Conservation (phyloP, 2,888 invertebrate genomes). For the Merodon equestris region DNA sequence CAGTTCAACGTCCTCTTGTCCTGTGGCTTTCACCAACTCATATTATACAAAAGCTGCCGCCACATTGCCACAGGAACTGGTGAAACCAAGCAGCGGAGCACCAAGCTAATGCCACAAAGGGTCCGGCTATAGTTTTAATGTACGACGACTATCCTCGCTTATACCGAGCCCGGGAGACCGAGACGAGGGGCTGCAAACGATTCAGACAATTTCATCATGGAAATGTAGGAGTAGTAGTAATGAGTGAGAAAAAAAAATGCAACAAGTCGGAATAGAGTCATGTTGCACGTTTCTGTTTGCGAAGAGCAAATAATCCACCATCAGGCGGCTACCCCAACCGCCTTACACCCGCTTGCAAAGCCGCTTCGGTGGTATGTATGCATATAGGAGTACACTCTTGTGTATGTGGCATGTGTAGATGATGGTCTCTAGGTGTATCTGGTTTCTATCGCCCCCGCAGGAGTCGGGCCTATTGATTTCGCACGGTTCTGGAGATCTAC, state of each 20-base stretch:
- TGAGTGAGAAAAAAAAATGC: constrained; percentile 51
- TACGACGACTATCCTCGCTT: constrained; percentile 43
- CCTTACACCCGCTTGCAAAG: not conserved
- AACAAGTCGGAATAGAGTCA: constrained; percentile 62
- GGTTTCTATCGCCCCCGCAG: not conserved
- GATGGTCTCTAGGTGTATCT: too few relatives aligned
- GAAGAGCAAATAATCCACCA: constrained; percentile 46
- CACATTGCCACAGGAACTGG: constrained; percentile 39
- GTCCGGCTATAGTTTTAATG: constrained; percentile 55
- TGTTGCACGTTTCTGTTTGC: constrained; percentile 63
- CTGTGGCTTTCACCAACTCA: constrained; percentile 62
- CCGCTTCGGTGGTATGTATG: too few relatives aligned
- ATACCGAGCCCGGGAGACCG: constrained; percentile 1
- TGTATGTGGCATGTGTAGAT: too few relatives aligned
- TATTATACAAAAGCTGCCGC: constrained; percentile 49
- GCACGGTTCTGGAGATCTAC: not conserved
- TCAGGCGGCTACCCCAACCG: constrained; percentile 9
- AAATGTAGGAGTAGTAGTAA: constrained; percentile 7
- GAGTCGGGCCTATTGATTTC: constrained; percentile 33
- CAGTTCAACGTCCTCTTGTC: constrained; percentile 59
- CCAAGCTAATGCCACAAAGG: constrained; percentile 50
- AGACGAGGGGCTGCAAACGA: not conserved
- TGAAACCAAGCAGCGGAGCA: constrained; percentile 29
- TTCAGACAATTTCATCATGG: constrained; percentile 50
- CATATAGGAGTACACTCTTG: too few relatives aligned